A percentile compares a stretch with the other conserved stretches of the same genome.
These are phyloP conservation scores for Aptenodytes forsteri DNA, from an alignment of 2,113 vertebrate genomes.

Conservation along the genomic window DNA sequence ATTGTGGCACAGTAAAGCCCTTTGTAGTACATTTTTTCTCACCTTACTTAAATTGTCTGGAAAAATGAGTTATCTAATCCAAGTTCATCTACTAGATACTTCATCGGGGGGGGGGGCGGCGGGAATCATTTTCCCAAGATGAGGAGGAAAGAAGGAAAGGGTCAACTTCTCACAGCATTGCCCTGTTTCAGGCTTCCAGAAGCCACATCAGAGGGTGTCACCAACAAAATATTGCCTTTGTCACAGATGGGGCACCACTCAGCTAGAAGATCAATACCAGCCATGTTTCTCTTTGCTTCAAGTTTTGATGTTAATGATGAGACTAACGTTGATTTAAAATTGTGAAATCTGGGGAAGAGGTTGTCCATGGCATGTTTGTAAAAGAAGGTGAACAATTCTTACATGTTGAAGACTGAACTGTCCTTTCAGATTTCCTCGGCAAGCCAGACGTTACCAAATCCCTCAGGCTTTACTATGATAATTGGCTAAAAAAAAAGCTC, in stretches of 20 bases:
- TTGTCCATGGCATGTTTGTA: not conserved
- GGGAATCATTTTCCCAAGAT: not conserved
- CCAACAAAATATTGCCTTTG: not conserved
- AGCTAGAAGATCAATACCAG: not conserved
- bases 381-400: not conserved
- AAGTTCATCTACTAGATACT: not conserved
- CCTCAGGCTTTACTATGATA: not conserved
- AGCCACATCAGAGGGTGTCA: not conserved
- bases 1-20: not conserved
- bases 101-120: accelerated
- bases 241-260: not conserved
- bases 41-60: not conserved
- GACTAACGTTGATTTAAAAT: not conserved
- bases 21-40: not conserved
- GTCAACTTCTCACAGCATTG: not conserved
- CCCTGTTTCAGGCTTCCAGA: not conserved
- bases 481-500: not conserved
- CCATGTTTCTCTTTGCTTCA: not conserved
- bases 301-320: not conserved
- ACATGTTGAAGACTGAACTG: not conserved
- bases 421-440: not conserved
- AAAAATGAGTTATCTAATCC: not conserved
- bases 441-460: accelerated
- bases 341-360: not conserved
- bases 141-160: not conserved